phyloP scores from a whole-genome alignment of 2,888 invertebrate species.

The Drosophila algonquin region DNA sequence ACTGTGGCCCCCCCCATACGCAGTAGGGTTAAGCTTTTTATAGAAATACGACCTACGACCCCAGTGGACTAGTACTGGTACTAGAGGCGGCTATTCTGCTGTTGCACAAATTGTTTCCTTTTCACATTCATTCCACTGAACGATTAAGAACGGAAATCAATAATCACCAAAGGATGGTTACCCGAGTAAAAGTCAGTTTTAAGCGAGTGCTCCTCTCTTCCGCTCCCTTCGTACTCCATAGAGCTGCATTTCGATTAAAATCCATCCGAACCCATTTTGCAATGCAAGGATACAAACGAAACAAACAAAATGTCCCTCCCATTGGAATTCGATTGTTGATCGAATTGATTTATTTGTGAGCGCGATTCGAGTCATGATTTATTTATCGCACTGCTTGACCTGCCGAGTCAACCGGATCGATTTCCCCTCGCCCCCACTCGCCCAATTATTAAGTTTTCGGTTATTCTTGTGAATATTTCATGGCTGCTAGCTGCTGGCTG shows the following conservation, averaged over 20 bases:
- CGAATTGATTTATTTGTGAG: too few relatives aligned
- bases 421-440: neutral
- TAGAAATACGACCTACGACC: neutral
- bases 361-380: neutral
- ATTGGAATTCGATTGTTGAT: neutral
- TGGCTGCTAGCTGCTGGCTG: neutral
- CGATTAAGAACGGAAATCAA: too few relatives aligned
- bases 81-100: too few relatives aligned
- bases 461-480: constrained; percentile 21
- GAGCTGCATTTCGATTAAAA: too few relatives aligned
- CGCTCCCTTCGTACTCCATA: too few relatives aligned
- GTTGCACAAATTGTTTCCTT: neutral
- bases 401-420: neutral
- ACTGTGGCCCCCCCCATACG: neutral
- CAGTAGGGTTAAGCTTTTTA: neutral
- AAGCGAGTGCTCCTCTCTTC: too few relatives aligned
- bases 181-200: too few relatives aligned
- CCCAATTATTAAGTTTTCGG: constrained; percentile 3
- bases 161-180: too few relatives aligned
- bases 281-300: neutral
- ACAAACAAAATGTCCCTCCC: neutral
- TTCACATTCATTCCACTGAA: neutral
- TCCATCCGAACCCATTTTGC: too few relatives aligned
- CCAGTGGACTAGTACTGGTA: too few relatives aligned
- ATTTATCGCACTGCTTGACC: neutral